Evolutionary conservation across 2,113 vertebrate genomes (phyloP), one percentile per base, ranked within the genome.

Genomic region (Baryphthengus martii): DNA sequence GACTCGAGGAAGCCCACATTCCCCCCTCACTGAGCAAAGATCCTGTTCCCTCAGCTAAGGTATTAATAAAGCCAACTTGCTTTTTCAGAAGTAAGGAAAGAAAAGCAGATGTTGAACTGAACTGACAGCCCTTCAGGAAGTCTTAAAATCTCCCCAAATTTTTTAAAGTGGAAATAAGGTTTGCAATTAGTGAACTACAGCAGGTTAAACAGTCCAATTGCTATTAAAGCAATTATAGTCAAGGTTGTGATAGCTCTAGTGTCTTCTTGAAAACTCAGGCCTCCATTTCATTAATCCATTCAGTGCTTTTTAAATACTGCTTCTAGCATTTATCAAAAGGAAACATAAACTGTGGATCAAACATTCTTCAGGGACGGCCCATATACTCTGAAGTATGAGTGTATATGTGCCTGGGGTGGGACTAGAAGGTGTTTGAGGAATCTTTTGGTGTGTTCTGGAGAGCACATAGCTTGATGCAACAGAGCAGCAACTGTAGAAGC

Each of bases 151-250:
- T 28, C 26, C 12, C 21, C 15, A 56, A 24, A 25, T 52, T 73
- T 92, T 96, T 89, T 73, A 78, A 52, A 93, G 71, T 79, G 74
- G 74, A 96, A 97, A 85, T 47, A 89, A 96, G 45, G 71, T 63
- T 77, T 93, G 76, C 82, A 97, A 97, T 96, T 97, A 96, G 92
- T 39, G 70, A 65, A 47, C 63, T 85, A 37, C 72, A 68, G 45
- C 73, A 87, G 52, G 73, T 87, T 90, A 88, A 90, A 89, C 0
- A 6, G 52, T 87, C 88, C 58, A 80, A 14, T 52, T 96, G 88
- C 85, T 96, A 97, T 97, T 97, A 97, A 89, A 80, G 37, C 92
- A 96, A 97, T 97, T 97, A 97, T 28, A 81, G 74, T 97, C 95
- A 85, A 85, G 56, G 49, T 75, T 89, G 63, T 90, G 85, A 90